Conservation (phyloP, 2,113 vertebrate genomes). For the Poicephalus gulielmi region DNA sequence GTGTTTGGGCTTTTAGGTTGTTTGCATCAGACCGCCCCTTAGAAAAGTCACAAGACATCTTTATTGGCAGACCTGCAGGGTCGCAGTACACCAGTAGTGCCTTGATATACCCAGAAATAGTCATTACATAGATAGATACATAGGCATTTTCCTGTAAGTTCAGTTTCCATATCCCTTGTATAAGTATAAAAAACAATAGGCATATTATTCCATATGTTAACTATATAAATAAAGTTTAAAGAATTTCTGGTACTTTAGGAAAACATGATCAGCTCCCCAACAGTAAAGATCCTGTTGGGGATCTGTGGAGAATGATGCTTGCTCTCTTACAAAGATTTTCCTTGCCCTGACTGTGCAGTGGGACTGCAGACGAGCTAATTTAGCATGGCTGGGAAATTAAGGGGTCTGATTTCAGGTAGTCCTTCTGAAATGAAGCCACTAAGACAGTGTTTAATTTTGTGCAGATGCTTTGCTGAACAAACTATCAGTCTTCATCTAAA, state of each 20-base stretch:
- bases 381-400: neutral
- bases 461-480: neutral
- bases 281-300: neutral
- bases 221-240: neutral
- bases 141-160: neutral
- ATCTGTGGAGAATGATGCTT: neutral
- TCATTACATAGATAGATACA: neutral
- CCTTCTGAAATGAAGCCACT: neutral
- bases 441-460: neutral
- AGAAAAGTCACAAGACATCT: neutral
- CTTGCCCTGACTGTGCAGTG: neutral
- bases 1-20: neutral
- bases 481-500: neutral
- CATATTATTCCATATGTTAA: neutral
- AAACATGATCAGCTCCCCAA: neutral
- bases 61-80: neutral
- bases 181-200: neutral
- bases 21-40: neutral
- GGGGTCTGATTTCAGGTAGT: neutral
- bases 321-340: neutral
- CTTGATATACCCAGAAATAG: neutral
- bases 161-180: neutral
- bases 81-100: neutral
- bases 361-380: neutral
- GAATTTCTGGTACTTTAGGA: neutral